Conservation (phyloP, 2,888 invertebrate species). For the Patella caerulea region DNA sequence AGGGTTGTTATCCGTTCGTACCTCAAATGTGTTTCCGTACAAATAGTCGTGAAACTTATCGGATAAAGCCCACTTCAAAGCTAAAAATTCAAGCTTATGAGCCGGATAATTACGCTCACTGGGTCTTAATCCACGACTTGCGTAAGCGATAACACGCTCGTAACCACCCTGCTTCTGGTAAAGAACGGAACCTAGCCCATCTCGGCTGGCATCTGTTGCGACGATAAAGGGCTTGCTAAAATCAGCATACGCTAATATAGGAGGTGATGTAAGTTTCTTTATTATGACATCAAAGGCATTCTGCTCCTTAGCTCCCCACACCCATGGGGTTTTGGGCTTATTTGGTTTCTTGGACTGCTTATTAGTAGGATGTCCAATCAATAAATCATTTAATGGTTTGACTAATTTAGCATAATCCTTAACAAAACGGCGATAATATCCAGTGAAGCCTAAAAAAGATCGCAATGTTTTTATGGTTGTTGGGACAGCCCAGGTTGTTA, state of each 20-base stretch:
- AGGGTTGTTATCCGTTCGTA: neutral
- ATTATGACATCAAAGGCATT: no score
- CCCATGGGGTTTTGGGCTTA: no score
- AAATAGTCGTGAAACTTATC: no score
- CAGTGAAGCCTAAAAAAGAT: neutral
- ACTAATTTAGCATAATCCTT: conserved; percentile 32
- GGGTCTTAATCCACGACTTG: no score
- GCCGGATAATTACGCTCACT: neutral
- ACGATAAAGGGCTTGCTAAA: no score
- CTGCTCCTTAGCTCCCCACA: no score
- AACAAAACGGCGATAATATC: conserved; percentile 30
- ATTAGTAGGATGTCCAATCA: conserved; percentile 18
- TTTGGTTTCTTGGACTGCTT: conserved; percentile 1
- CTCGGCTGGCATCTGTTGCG: no score
- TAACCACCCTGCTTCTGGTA: neutral
- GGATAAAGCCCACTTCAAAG: no score
- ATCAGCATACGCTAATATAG: no score
- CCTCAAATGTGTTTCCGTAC: neutral
- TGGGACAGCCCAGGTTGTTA: conserved; percentile 17
- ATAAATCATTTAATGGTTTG: conserved; percentile 30
- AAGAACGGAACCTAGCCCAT: neutral
- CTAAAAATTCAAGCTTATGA: conserved; percentile 1
- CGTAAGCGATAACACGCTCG: no score
- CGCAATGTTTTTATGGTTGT: conserved; percentile 18
- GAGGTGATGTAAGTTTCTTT: no score